phyloP scores from a whole-genome alignment of 2,113 vertebrate species.

The Phasianus colchicus region DNA sequence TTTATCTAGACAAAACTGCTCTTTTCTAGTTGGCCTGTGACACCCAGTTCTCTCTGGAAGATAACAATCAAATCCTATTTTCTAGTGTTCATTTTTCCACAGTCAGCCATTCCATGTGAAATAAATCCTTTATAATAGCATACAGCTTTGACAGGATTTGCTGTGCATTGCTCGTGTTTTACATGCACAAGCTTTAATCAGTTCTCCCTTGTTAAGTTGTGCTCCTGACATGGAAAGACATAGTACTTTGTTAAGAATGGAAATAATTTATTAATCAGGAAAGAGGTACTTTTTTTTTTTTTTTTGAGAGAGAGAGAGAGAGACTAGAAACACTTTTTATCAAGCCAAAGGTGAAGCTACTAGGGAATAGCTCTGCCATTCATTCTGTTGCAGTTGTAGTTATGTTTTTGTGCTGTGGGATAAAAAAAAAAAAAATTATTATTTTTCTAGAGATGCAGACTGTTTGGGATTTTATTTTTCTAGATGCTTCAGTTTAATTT shows the following conservation, averaged over 20 bases:
- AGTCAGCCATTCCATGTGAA: not conserved
- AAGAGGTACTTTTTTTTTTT: not conserved
- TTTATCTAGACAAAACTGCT: not conserved
- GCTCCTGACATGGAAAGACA: not conserved
- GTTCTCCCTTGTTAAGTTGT: not conserved
- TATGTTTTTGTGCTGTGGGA: not conserved
- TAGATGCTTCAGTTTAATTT: not conserved
- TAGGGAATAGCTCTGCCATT: not conserved
- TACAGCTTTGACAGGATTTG: not conserved
- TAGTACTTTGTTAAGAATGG: not conserved
- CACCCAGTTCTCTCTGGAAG: not conserved
- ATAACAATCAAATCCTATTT: not conserved
- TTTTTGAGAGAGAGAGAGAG: too few species aligned
- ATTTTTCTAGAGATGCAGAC: not conserved
- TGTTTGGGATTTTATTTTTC: not conserved
- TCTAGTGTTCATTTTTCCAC: not conserved
- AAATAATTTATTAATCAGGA: not conserved
- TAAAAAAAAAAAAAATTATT: not conserved
- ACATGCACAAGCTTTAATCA: not conserved
- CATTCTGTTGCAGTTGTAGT: not conserved
- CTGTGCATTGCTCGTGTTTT: not conserved
- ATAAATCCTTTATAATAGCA: not conserved
- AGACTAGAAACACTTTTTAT: not conserved
- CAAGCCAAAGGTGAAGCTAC: not conserved
- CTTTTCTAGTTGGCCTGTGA: not conserved